Evolutionary conservation across 37 sponge, comb jelly and placozoan species (phyloP).

Genomic region (Cliona cf. orientalis): DNA sequence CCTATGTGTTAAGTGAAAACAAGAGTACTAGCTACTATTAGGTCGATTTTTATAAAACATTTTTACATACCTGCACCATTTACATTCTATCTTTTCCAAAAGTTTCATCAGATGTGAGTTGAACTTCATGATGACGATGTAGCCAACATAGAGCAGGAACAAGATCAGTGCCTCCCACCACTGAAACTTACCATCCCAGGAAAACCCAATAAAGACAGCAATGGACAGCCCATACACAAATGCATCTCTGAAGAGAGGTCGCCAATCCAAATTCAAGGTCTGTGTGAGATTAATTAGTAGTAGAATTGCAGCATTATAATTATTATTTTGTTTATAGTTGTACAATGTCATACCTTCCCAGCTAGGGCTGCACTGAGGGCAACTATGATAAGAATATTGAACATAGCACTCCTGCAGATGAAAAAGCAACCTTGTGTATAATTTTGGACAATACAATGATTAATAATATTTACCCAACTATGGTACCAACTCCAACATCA

Average conservation of each 20-base stretch:
- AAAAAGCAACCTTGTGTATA: neutral
- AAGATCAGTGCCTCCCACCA: slow-evolving; percentile 76
- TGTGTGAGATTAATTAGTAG: neutral
- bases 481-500: slow-evolving; percentile 90
- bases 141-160: slow-evolving; percentile 66
- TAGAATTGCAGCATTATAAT: neutral
- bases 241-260: slow-evolving; percentile 72
- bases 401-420: slow-evolving; percentile 80
- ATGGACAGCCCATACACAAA: slow-evolving; percentile 82
- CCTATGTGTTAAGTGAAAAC: neutral
- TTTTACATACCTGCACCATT: slow-evolving; percentile 32
- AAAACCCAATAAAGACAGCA: slow-evolving; percentile 65
- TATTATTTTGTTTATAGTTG: too few species aligned
- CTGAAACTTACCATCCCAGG: slow-evolving; percentile 78
- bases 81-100: slow-evolving; percentile 12
- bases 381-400: slow-evolving; percentile 87
- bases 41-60: neutral
- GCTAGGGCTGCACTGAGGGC: slow-evolving; percentile 69
- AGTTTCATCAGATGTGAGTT: slow-evolving; percentile 44
- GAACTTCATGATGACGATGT: slow-evolving; percentile 79
- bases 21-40: neutral
- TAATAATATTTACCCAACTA: slow-evolving; percentile 69
- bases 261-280: slow-evolving; percentile 74
- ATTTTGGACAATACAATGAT: neutral
- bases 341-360: slow-evolving; percentile 36